Base-by-base conservation (phyloP, 2,797 vertebrate species). In the Myoxocephalus aenaeus region DNA sequence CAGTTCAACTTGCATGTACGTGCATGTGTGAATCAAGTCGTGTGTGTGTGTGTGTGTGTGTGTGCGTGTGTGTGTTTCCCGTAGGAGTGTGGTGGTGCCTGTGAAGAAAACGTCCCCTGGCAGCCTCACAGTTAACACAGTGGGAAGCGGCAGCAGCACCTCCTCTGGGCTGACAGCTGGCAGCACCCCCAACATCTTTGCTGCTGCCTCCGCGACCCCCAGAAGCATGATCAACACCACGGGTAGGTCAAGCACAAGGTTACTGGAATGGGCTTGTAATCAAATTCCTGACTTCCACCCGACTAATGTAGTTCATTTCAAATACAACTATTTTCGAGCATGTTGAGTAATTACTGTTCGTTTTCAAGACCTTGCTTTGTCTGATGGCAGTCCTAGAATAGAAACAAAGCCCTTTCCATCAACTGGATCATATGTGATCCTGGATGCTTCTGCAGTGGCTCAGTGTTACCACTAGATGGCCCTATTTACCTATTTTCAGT, bases 151-250 rank as follows among this genome's bases (percentile, higher is more conserved):
- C 59, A 91, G 95, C 38, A 90, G 95, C 58, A 92, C 96, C 38
- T 94, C 96, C 65, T 90, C 94, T 4, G 95, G 94, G 20, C 87
- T 96, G 87, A 93, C 95, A 34, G 93, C 96, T 54, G 95, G 96
- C 92, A 98, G 95, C 91, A 96, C 96, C 51, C 94, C 96, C 76
- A 98, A 97, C 93, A 96, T 98, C 94, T 97, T 98, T 89, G 96
- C 97, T 88, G 95, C 97, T 42, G 91, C 97, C 78, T 96, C 97
- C 85, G 92, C 95, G 80, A 96, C 96, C 83, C 97, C 97, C 88
- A 99, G 98, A 96, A 98, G 97, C 96, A 99, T 98, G 97, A 99
- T 99, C 94, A 99, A 99, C 96, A 99, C 98, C 89, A 97, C 89
- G 2, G 92, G 92, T 91, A 76, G 62, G 91, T 73, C 72, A 57